Conservation (phyloP, 2,797 vertebrate genomes). For the Phalloptychus januarius region DNA sequence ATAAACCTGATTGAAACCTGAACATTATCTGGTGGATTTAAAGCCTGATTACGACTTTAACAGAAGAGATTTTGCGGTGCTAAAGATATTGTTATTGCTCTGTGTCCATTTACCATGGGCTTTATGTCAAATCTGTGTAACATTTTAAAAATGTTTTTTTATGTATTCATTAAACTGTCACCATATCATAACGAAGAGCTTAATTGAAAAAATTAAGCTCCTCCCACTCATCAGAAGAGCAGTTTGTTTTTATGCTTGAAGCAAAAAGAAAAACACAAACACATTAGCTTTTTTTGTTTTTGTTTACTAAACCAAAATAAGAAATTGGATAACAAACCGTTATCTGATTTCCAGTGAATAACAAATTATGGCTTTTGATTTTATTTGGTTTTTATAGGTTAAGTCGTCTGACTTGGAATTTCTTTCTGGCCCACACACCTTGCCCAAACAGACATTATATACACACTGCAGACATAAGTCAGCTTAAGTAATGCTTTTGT, state of each 20-base stretch:
- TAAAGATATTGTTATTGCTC: neutral
- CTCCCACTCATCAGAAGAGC: too few species aligned
- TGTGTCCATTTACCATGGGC: neutral
- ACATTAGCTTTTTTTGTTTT: neutral
- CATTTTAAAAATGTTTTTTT: too few species aligned
- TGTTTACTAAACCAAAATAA: neutral
- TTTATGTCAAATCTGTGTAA: too few species aligned
- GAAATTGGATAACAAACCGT: neutral
- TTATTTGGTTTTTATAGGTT: neutral
- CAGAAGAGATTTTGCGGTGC: neutral
- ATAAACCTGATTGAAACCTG: too few species aligned
- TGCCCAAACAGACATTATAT: too few species aligned
- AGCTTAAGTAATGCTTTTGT: too few species aligned
- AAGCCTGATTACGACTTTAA: neutral
- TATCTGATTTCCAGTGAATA: neutral
- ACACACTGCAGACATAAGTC: too few species aligned
- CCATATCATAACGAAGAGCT: too few species aligned
- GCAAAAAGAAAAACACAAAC: neutral
- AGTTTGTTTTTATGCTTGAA: neutral
- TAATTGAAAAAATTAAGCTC: too few species aligned
- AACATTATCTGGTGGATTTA: neutral
- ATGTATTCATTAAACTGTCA: too few species aligned
- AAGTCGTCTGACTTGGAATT: neutral
- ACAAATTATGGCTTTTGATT: neutral
- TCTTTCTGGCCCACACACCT: too few species aligned